Base-by-base conservation (phyloP, 2,113 vertebrate genomes). In the Limanda limanda region DNA sequence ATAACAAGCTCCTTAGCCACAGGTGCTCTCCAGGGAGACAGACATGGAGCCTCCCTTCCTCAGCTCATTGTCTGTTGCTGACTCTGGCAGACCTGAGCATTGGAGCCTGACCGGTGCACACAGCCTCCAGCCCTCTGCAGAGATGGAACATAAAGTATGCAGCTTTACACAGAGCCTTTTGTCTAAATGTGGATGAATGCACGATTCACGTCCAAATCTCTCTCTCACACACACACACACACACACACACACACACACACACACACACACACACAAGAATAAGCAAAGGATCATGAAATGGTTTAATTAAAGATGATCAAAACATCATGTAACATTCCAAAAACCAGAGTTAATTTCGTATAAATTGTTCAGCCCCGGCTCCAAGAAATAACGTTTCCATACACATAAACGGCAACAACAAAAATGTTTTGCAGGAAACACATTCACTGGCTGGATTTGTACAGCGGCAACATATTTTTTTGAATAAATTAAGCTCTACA, bases 1-100 rank as follows among this genome's bases (percentile, higher is more conserved):
- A 87, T 88, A 88, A 85, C 82, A 81, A 81, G 74, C 83, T 91
- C 79, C 74, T 90, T 76, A 80, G 83, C 82, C 75, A 86, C 78
- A 83, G 89, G 80, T 89, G 81, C 71, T 88, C 79, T 83, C 84
- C 52, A 17, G 77, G 72, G 83, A 85, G 62, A 71, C 71, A 66
- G 67, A 71, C 67, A 62, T 55, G 55, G 48, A 77, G 82, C 60
- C 73, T 68, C 67, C 61, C 48, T n/a, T 55, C 35, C 74, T 83
- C 78, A 70, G 78, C 75, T 77, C 70, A 54, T 82, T 84, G 83
- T 83, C 81, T 78, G 58, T 23, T 79, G 85, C 75, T 76, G 61
- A 76, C 62, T 80, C 73, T 81, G 74, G 61, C 75, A 81, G 73
- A 78, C 66, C 58, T 35, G 35, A 40, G 67, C 81, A 66, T 25